Percentiles rank a stretch among this genome's conserved stretches.
Conservation (phyloP, 1,140 invertebrate species). For the Calliopsis andreniformis region DNA sequence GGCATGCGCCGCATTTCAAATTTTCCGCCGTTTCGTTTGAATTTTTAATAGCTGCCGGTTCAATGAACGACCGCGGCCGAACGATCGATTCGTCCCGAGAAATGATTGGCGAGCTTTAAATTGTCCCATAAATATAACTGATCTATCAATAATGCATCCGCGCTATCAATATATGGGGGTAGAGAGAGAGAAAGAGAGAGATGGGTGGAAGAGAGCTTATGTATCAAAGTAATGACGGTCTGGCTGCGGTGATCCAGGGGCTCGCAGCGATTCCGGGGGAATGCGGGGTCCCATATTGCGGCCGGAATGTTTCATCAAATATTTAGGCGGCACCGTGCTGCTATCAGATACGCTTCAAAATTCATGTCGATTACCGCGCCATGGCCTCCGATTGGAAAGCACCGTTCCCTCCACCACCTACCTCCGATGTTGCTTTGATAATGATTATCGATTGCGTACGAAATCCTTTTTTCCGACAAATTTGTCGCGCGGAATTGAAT, state of each 20-base stretch:
- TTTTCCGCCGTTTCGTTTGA: conserved; percentile 45
- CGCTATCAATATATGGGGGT: conserved; percentile 75
- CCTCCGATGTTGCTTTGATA: conserved; percentile 3
- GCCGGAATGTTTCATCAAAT: conserved; percentile 81
- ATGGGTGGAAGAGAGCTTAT: conserved; percentile 70
- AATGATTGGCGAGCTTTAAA: conserved; percentile 74
- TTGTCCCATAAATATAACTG: conserved; percentile 74
- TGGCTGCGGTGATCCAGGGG: conserved; percentile 43
- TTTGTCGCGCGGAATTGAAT: not conserved
- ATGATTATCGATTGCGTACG: conserved; percentile 13
- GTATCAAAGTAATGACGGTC: conserved; percentile 77
- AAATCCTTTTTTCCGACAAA: not conserved
- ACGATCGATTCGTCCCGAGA: conserved; percentile 57
- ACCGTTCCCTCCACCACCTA: not conserved
- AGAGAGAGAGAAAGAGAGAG: conserved; percentile 29
- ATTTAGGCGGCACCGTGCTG: conserved; percentile 78
- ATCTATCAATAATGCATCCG: conserved; percentile 75
- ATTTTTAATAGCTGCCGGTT: conserved; percentile 51
- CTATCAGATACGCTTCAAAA: conserved; percentile 79
- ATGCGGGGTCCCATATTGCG: conserved; percentile 76
- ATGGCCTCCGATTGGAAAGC: conserved; percentile 77
- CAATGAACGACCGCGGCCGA: conserved; percentile 39
- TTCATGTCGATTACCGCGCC: conserved; percentile 77
- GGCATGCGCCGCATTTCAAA: conserved; percentile 42
- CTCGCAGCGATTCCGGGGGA: conserved; percentile 58